Evolutionary conservation across 1,140 invertebrate genomes (phyloP).

Genomic region (Drosophila persimilis): DNA sequence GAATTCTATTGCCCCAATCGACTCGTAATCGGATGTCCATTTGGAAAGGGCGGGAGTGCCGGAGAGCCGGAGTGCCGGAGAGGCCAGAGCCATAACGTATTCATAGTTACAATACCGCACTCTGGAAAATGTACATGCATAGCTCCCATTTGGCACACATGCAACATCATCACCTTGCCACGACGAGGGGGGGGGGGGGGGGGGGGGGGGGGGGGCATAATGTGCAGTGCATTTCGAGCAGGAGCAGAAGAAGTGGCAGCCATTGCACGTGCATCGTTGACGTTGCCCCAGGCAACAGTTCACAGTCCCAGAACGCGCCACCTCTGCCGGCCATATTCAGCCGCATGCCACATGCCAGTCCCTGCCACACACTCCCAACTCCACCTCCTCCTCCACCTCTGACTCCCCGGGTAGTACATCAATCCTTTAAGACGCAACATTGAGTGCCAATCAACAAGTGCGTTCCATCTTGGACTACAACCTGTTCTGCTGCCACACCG

Average conservation of each 20-base stretch:
- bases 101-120: slow-evolving; percentile 17
- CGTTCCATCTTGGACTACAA: slow-evolving; percentile 67
- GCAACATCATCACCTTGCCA: background rate
- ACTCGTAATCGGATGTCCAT: too few species aligned
- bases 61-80: too few species aligned
- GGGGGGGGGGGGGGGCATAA: slow-evolving; percentile 13
- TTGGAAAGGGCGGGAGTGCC: too few species aligned
- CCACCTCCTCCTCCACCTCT: background rate
- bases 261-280: slow-evolving; percentile 58
- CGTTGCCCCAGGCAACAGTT: slow-evolving; percentile 58
- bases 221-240: slow-evolving; percentile 55
- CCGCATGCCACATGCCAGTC: background rate
- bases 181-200: too few species aligned
- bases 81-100: slow-evolving; percentile 10
- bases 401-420: slow-evolving; percentile 53
- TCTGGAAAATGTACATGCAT: too few species aligned
- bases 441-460: slow-evolving; percentile 81
- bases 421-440: slow-evolving; percentile 80
- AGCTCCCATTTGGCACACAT: too few species aligned
- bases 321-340: background rate
- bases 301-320: background rate
- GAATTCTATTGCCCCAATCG: background rate
- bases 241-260: slow-evolving; percentile 1
- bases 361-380: background rate
- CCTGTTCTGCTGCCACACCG: slow-evolving; percentile 8